phyloP scores from a whole-genome alignment of 1,140 invertebrate genomes.

The Eurosta solidaginis region DNA sequence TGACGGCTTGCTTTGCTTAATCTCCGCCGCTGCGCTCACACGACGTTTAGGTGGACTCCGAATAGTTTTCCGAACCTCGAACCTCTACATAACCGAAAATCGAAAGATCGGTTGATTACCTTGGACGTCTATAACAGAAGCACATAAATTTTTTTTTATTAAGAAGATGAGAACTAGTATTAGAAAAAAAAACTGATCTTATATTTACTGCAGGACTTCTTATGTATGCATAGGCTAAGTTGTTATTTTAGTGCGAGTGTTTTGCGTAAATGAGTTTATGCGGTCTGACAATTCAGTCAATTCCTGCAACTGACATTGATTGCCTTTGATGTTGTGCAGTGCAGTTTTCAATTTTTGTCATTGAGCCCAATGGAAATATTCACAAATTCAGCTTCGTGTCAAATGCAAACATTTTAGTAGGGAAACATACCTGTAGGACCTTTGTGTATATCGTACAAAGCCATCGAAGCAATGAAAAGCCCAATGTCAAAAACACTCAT shows the following conservation, averaged over 20 bases:
- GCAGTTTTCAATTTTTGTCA: slow-evolving; percentile 27
- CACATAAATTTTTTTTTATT: too few species aligned
- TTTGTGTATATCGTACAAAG: slow-evolving; percentile 14
- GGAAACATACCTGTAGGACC: slow-evolving; percentile 4
- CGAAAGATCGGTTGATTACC: too few species aligned
- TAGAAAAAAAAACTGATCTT: neutral
- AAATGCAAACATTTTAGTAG: neutral
- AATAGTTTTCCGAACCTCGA: too few species aligned
- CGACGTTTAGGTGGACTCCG: too few species aligned
- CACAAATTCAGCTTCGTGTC: slow-evolving; percentile 18
- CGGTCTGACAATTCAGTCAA: slow-evolving; percentile 20
- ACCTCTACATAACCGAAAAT: too few species aligned
- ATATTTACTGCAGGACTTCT: neutral
- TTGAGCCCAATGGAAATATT: slow-evolving; percentile 21
- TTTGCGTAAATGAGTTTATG: slow-evolving; percentile 23
- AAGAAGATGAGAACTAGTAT: too few species aligned
- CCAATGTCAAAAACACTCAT: neutral
- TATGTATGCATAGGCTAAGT: neutral
- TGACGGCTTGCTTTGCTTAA: too few species aligned
- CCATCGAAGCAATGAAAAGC: slow-evolving; percentile 1
- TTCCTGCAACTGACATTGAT: slow-evolving; percentile 10
- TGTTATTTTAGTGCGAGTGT: neutral
- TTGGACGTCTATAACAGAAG: too few species aligned
- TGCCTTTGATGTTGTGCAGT: slow-evolving; percentile 25
- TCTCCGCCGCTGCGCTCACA: too few species aligned